Percentiles rank a stretch among this genome's conserved stretches.
Conservation (phyloP, 2,888 invertebrate species). For the Boloria selene region DNA sequence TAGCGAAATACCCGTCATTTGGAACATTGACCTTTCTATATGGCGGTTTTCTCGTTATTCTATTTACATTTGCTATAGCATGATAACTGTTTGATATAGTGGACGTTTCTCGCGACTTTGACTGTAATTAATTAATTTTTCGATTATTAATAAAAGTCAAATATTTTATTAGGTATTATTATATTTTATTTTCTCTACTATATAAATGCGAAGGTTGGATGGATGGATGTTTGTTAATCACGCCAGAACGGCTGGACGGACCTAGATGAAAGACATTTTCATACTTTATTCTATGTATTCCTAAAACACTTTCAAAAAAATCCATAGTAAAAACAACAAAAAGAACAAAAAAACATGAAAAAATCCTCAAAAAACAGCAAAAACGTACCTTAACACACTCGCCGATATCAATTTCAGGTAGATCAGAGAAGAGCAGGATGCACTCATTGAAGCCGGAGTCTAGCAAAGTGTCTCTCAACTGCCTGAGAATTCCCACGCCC, state of each 20-base stretch:
- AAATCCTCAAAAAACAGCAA: background rate
- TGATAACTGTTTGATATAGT: background rate
- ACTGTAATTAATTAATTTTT: too few relatives aligned
- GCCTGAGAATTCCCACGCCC: slow-evolving; percentile 95
- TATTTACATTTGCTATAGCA: slow-evolving; percentile 10
- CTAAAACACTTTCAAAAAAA: too few relatives aligned
- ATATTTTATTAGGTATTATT: too few relatives aligned
- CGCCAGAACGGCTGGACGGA: too few relatives aligned
- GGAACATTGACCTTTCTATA: slow-evolving; percentile 18
- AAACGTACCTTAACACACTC: slow-evolving; percentile 87
- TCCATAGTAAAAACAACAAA: background rate
- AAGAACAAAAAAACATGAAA: background rate
- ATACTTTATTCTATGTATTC: too few relatives aligned
- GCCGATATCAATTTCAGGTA: slow-evolving; percentile 98
- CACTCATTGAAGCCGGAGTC: slow-evolving; percentile 98
- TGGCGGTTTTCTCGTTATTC: slow-evolving; percentile 7
- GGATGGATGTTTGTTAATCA: too few relatives aligned
- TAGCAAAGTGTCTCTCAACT: slow-evolving; percentile 91
- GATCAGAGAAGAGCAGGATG: slow-evolving; percentile 98
- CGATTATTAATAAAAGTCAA: too few relatives aligned
- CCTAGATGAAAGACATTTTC: too few relatives aligned
- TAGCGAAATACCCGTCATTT: slow-evolving; percentile 4
- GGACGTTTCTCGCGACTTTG: background rate
- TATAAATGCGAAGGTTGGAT: too few relatives aligned
- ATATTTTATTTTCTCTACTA: too few relatives aligned